These are phyloP conservation scores for Volucella inanis DNA, from an alignment of 2,888 invertebrate species.

Conservation along the genomic window DNA sequence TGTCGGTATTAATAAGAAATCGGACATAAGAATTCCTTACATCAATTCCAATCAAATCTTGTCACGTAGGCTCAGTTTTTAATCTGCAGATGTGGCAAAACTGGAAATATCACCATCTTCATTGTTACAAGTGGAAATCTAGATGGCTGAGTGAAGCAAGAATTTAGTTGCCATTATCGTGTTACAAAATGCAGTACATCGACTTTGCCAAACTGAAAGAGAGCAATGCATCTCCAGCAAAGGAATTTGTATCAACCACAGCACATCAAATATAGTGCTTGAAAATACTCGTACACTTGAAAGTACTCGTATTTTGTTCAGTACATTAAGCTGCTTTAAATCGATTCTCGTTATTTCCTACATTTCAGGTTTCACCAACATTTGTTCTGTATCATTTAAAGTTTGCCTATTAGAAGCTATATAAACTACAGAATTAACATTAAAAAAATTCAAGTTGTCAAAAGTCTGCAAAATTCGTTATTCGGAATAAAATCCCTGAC, in stretches of 20 bases:
- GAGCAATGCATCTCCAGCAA: too few relatives aligned
- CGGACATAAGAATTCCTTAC: constrained; percentile 43
- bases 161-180: background rate
- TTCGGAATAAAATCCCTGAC: background rate
- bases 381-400: too few relatives aligned
- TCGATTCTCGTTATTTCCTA: too few relatives aligned
- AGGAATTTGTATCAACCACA: too few relatives aligned
- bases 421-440: background rate
- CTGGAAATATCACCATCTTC: constrained; percentile 3
- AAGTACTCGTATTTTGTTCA: too few relatives aligned
- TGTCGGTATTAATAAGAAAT: constrained; percentile 43
- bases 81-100: constrained; percentile 43
- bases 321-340: too few relatives aligned
- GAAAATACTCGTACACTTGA: too few relatives aligned
- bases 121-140: constrained; percentile 1
- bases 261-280: too few relatives aligned
- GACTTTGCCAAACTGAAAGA: too few relatives aligned
- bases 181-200: background rate
- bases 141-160: background rate
- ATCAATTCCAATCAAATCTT: constrained; percentile 7
- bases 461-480: constrained; percentile 1
- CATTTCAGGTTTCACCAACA: too few relatives aligned
- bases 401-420: background rate
- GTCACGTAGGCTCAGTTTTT: constrained; percentile 34
- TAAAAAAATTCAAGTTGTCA: constrained; percentile 1